A percentile compares a stretch with the other conserved stretches of the same genome.
These are phyloP conservation scores for Globodera ellingtonae DNA, from an alignment of 1,140 invertebrate species.

Conservation along the genomic window DNA sequence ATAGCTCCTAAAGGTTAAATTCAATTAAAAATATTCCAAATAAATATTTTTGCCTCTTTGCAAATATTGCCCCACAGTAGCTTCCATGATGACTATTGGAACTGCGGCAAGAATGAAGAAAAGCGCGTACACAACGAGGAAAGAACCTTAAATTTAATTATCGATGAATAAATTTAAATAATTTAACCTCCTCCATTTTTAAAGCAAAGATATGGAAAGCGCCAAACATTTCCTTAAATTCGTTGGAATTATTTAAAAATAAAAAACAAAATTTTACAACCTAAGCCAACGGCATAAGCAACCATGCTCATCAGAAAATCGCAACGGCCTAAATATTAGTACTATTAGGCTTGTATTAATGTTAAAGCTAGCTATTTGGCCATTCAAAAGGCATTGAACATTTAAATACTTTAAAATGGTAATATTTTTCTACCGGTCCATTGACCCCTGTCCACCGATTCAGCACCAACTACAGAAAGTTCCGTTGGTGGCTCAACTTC, in stretches of 20 bases:
- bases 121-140: conserved; percentile 59
- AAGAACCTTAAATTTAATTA: conserved; percentile 42
- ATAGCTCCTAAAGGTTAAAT: conserved; percentile 67
- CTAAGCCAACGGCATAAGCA: conserved; percentile 85
- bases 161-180: neutral
- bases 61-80: conserved; percentile 78
- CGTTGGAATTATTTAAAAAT: neutral
- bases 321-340: conserved; percentile 47
- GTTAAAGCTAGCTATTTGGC: no score
- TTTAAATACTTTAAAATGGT: neutral
- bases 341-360: no score
- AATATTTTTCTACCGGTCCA: conserved; percentile 47
- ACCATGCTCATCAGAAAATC: conserved; percentile 68
- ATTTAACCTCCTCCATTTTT: conserved; percentile 66
- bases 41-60: conserved; percentile 70
- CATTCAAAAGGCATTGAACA: no score
- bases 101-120: conserved; percentile 70
- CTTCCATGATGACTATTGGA: conserved; percentile 77
- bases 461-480: conserved; percentile 38
- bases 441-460: conserved; percentile 59
- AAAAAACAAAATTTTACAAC: conserved; percentile 29
- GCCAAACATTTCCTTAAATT: conserved; percentile 68
- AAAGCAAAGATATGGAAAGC: conserved; percentile 69
- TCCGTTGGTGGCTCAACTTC: no score
- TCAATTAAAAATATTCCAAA: conserved; percentile 54